These are phyloP conservation scores for Odontamblyopus rebecca DNA, from an alignment of 2,797 vertebrate genomes.

Conservation along the genomic window DNA sequence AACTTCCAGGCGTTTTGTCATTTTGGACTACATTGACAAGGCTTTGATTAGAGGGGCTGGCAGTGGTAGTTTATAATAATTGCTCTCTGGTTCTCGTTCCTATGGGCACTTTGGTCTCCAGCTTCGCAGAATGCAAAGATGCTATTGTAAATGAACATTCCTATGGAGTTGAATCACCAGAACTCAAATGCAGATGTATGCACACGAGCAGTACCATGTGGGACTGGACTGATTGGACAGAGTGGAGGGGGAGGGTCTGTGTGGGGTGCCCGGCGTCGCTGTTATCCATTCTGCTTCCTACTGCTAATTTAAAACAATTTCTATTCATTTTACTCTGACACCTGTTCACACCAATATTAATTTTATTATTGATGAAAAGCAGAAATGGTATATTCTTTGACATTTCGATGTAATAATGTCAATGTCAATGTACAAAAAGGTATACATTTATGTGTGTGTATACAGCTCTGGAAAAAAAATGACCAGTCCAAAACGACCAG, in stretches of 20 bases:
- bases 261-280: conserved; percentile 32
- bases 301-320: neutral
- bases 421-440: too few species aligned
- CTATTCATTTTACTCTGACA: neutral
- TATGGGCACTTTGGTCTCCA: conserved; percentile 25
- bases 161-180: conserved; percentile 44
- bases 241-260: conserved; percentile 47
- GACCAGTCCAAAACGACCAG: too few species aligned
- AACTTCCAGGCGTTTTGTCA: conserved; percentile 21
- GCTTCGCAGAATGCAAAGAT: conserved; percentile 31
- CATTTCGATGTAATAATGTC: too few species aligned
- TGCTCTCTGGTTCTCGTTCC: conserved; percentile 46
- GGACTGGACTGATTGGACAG: conserved; percentile 42
- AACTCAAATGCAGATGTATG: conserved; percentile 29
- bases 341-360: too few species aligned
- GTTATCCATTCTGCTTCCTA: conserved; percentile 26
- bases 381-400: too few species aligned
- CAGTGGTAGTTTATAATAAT: conserved; percentile 42
- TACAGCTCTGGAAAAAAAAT: too few species aligned
- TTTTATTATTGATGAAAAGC: too few species aligned
- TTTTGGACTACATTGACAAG: conserved; percentile 31
- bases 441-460: too few species aligned
- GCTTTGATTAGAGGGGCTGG: conserved; percentile 44
- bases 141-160: conserved; percentile 62
- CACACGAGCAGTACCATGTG: conserved; percentile 49